Evolutionary conservation across 2,888 invertebrate genomes (phyloP).

Genomic region (Ariolimax columbianus): DNA sequence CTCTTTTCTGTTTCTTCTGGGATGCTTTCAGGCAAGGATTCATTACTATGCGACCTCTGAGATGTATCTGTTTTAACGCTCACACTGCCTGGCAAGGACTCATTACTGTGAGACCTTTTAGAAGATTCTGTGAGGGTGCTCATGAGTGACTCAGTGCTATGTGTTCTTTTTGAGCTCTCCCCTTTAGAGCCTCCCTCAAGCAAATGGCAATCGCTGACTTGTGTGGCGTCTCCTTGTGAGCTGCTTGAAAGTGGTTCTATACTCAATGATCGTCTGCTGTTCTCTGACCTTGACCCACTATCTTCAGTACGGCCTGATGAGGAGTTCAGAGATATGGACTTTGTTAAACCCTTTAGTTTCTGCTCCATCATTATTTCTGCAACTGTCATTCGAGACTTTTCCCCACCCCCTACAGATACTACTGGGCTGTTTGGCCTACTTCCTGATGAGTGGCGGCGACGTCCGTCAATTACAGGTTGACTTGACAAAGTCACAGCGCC

Average conservation of each 20-base stretch:
- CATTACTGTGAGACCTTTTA: constrained; percentile 46
- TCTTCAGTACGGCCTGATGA: constrained; percentile 51
- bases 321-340: constrained; percentile 51
- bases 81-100: constrained; percentile 47
- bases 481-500: background rate
- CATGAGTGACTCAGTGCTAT: constrained; percentile 47
- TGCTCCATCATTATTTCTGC: constrained; percentile 67
- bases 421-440: constrained; percentile 72
- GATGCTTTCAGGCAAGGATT: constrained; percentile 51
- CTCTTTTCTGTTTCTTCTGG: constrained; percentile 24
- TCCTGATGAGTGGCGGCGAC: constrained; percentile 66
- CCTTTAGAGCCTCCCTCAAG: constrained; percentile 33
- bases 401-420: constrained; percentile 56
- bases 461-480: constrained; percentile 67
- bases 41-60: constrained; percentile 47
- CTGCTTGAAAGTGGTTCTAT: constrained; percentile 46
- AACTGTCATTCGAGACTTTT: constrained; percentile 61
- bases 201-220: background rate
- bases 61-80: constrained; percentile 35
- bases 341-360: constrained; percentile 55
- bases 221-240: constrained; percentile 26
- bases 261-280: constrained; percentile 40
- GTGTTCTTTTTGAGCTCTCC: constrained; percentile 29
- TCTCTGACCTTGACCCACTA: constrained; percentile 56
- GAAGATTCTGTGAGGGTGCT: constrained; percentile 37